Evolutionary conservation across 2,113 vertebrate species (phyloP), one percentile per base, ranked within the genome.

Genomic region (Glareola pratincola): DNA sequence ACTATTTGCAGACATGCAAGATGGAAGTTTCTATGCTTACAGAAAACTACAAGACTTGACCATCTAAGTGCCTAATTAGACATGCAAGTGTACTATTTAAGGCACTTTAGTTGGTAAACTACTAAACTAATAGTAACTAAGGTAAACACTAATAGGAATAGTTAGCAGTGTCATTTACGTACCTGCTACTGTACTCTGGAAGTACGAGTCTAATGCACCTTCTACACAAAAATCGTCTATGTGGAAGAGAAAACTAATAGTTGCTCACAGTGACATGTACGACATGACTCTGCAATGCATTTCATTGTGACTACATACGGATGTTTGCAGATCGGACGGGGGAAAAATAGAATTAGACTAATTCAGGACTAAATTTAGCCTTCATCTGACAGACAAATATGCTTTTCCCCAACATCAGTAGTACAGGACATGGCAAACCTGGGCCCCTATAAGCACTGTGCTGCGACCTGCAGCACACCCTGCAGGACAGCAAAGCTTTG

Each of bases 381-480:
- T 85, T 80, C 29, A 56, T 12, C n/a, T 73, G 74, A 74, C 11
- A 53, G 45, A 73, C 8, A 87, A 88, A 85, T 19, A 57, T 2
- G 10, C 20, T 27, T 84, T 78, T 54, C 41, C 27, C 47, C 41
- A 75, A 24, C 21, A 48, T n/a, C 37, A 34, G 0, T 7, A 39
- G 30, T 5, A 32, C 0, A 77, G 69, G 18, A 39, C 59, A 18
- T 0, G 1, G 15, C 29, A 48, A 91, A 3, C 19, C 24, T 1
- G 56, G 39, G 60, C 36, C 57, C 10, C 53, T 72, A 5, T 6
- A 67, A 85, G 34, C 27, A 30, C 1, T 27, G 14, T 6, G 2
- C 43, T 76, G 63, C 1, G 1, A 77, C 39, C 37, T 41, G 60
- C 45, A 47, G 20, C 41, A 51, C 26, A 15, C 34, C 43, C 34